These are phyloP conservation scores for Morphnarchus princeps DNA, from an alignment of 2,113 vertebrate species.

Conservation along the genomic window DNA sequence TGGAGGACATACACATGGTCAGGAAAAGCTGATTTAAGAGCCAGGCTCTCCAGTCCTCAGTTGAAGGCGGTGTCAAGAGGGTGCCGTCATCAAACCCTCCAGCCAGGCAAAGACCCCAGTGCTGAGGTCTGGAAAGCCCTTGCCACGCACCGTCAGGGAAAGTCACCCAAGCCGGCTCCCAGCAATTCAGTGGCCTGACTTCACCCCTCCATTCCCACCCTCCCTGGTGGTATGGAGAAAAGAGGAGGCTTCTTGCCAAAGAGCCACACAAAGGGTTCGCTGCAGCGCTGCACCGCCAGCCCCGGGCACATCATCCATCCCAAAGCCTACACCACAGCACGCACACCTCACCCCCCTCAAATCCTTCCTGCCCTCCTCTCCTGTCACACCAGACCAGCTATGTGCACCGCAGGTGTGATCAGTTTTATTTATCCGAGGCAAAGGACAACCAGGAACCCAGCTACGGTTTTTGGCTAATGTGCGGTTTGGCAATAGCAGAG, in stretches of 20 bases:
- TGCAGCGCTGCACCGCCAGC: background rate
- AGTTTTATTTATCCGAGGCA: background rate
- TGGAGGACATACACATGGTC: background rate
- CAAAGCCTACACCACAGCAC: background rate
- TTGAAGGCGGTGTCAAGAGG: background rate
- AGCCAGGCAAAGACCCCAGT: background rate
- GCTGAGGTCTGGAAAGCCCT: background rate
- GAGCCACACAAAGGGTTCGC: background rate
- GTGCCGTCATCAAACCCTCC: background rate
- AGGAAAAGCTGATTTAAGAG: background rate
- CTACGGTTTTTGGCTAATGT: accelerated
- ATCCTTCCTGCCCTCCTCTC: background rate
- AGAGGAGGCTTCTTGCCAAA: background rate
- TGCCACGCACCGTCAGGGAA: accelerated
- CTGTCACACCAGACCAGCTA: background rate
- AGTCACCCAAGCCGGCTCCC: background rate
- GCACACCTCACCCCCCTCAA: background rate
- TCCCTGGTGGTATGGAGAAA: accelerated
- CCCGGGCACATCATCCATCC: background rate
- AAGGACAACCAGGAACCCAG: background rate
- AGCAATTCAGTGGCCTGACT: background rate
- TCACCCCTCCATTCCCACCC: background rate
- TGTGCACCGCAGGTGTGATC: accelerated
- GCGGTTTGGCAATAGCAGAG: background rate
- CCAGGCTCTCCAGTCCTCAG: background rate